Base-by-base conservation (phyloP, 2,797 vertebrate species). In the Pogoniulus pusillus region DNA sequence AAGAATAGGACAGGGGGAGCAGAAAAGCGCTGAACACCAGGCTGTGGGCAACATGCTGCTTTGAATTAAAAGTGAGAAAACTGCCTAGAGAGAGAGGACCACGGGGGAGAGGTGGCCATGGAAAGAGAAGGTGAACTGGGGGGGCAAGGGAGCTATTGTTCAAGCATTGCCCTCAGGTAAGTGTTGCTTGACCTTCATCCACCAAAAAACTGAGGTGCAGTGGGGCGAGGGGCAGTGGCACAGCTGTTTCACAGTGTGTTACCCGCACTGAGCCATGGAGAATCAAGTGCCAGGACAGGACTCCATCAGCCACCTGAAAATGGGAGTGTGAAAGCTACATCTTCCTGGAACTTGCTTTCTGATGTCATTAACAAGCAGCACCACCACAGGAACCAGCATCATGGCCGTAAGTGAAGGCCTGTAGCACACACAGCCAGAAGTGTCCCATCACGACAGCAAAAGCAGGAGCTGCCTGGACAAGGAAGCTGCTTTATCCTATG, bases 41-140 rank as follows among this genome's bases (percentile, higher is more conserved):
- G 86, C 87, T 91, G 85, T 0, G 0, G 85, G 76, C 66, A 78
- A 82, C 9, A 8, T 1, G 1, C 30, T 10, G 0, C 74, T 91
- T 90, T 69, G 82, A 94, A 93, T 91, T 88, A 91, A 91, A 95
- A 92, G 65, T 82, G 80, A 89, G 84, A 93, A 93, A 92, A 94
- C 60, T 85, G 73, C 84, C 59, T 78, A 18, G 30, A 55, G 88
- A 80, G 76, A 82, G n/a, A 45, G 51, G 43, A 54, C 79, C 2
- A 6, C 2, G 4, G 43, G 23, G 37, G 49, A 75, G 23, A 69
- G 34, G 45, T 0, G 0, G 34, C 27, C 2, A 1, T 73, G 72
- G 43, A 55, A 83, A 49, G 65, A 84, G 43, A 94, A 43, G 35
- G 51, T 54, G 68, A 49, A 5, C 12, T 41, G 27, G 35, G 51